Percentiles rank a stretch among this genome's conserved stretches.
phyloP scores from a whole-genome alignment of 1,140 invertebrate genomes.

The Spodoptera frugiperda region DNA sequence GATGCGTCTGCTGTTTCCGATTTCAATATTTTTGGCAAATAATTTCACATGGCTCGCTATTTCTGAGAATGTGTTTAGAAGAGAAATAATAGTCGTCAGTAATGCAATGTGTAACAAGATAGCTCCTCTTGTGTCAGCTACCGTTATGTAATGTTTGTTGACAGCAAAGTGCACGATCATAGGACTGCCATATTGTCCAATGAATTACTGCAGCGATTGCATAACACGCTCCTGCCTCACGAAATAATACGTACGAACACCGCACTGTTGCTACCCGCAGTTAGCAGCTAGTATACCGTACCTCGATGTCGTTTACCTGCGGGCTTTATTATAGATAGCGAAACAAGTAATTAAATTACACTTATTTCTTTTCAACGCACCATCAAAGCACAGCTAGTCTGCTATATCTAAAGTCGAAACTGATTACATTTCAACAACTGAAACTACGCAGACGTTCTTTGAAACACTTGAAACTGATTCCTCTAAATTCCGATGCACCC shows the following conservation, averaged over 20 bases:
- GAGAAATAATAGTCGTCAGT: neutral
- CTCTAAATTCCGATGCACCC: conserved; percentile 40
- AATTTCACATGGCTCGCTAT: neutral
- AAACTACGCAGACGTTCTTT: conserved; percentile 29
- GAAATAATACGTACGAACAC: neutral
- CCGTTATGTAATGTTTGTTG: conserved; percentile 21
- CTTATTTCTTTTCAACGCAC: neutral
- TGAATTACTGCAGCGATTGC: conserved; percentile 25
- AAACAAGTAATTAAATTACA: neutral
- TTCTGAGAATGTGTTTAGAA: neutral
- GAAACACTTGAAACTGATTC: conserved; percentile 30
- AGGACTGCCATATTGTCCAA: conserved; percentile 15
- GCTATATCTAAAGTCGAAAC: neutral
- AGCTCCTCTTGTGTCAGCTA: neutral
- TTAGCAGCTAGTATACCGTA: neutral
- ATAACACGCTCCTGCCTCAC: neutral
- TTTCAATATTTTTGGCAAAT: conserved; percentile 15
- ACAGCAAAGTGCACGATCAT: neutral
- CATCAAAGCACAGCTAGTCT: neutral
- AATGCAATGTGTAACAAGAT: conserved; percentile 1
- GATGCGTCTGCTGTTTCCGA: conserved; percentile 8
- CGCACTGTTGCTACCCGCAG: neutral
- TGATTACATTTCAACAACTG: conserved; percentile 16
- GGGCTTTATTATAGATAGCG: neutral
- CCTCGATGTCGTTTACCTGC: conserved; percentile 14